Percentiles rank a stretch among this genome's conserved stretches.
phyloP scores from a whole-genome alignment of 2,888 invertebrate species.

The Gnatocerus cornutus region DNA sequence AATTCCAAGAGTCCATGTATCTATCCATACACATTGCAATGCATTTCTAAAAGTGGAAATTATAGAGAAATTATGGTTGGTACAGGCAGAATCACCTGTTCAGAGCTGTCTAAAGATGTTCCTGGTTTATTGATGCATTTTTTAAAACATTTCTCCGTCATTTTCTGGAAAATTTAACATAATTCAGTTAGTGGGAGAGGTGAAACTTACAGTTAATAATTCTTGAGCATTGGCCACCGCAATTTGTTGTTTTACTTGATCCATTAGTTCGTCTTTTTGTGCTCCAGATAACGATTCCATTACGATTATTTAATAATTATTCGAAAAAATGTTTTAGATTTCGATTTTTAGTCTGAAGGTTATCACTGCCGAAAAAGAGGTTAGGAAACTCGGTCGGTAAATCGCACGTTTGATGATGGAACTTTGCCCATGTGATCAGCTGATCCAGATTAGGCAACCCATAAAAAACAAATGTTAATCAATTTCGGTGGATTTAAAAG shows the following conservation, averaged over 20 bases:
- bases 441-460: too few species aligned
- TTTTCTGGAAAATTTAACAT: conserved; percentile 83
- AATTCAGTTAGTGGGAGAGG: conserved; percentile 1
- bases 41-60: conserved; percentile 83
- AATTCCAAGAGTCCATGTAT: conserved; percentile 97
- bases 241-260: conserved; percentile 95
- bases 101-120: conserved; percentile 88
- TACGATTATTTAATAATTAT: too few species aligned
- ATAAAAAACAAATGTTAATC: too few species aligned
- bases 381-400: too few species aligned
- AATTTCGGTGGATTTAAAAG: too few species aligned
- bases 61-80: neutral
- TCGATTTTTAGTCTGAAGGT: too few species aligned
- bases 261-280: conserved; percentile 88
- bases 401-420: too few species aligned
- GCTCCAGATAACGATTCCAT: conserved; percentile 22
- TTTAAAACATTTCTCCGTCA: conserved; percentile 97
- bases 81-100: conserved; percentile 74
- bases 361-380: too few species aligned
- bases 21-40: conserved; percentile 99
- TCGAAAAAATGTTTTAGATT: too few species aligned
- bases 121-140: conserved; percentile 96
- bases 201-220: conserved; percentile 81
- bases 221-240: conserved; percentile 96
- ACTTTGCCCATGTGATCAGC: too few species aligned